Percentiles rank a stretch among this genome's conserved stretches.
Conservation (phyloP, 1,140 invertebrate species). For the Drosophila funebris region DNA sequence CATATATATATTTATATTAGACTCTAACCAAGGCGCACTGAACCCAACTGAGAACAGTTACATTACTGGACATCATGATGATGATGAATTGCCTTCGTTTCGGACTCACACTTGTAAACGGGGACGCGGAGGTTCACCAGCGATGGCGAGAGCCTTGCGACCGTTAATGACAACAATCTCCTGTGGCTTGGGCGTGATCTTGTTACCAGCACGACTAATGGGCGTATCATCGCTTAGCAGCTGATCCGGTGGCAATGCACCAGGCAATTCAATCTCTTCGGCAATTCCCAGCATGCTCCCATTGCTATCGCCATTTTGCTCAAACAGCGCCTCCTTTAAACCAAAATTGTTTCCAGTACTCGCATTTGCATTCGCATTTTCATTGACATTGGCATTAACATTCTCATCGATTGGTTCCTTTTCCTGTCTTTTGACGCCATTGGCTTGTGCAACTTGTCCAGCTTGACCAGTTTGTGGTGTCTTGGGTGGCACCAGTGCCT, state of each 20-base stretch:
- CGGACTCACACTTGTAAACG: conserved; percentile 63
- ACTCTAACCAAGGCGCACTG: conserved; percentile 19
- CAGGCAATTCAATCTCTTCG: conserved; percentile 39
- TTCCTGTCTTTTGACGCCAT: neutral
- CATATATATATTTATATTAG: no score
- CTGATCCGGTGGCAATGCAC: conserved; percentile 37
- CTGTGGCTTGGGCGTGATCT: conserved; percentile 23
- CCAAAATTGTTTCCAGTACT: neutral
- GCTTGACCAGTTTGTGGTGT: neutral
- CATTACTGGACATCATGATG: neutral
- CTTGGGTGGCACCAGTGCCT: neutral
- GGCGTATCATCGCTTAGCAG: conserved; percentile 14
- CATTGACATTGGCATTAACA: neutral
- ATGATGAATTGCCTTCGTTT: conserved; percentile 8
- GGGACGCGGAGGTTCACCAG: conserved; percentile 7
- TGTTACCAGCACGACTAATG: neutral
- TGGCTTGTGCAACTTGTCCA: neutral
- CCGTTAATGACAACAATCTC: conserved; percentile 60
- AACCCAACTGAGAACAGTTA: neutral
- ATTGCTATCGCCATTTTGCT: neutral
- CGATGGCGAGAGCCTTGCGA: conserved; percentile 52
- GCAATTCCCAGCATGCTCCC: conserved; percentile 25
- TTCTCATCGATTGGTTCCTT: conserved; percentile 8
- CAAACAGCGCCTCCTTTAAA: neutral
- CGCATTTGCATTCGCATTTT: neutral